Evolutionary conservation across 2,888 invertebrate genomes (phyloP), one percentile per base, ranked within the genome.

Genomic region (Ophion costatus): DNA sequence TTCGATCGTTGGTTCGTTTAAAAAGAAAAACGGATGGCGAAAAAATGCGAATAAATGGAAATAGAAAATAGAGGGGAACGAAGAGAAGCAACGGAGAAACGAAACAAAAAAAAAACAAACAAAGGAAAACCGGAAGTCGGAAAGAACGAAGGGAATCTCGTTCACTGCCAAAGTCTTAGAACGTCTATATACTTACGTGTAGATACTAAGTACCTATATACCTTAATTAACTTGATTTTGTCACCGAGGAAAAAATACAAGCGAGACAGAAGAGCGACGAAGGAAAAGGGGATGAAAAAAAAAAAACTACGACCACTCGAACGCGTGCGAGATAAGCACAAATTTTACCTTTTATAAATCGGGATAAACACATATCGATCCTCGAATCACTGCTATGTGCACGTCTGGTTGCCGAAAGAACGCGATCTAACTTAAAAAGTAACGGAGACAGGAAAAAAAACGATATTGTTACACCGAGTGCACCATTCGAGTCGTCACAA

Each of bases 81-180:
- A 20, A 75, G 56, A 71, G 64, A 14, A 42, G 33, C 51, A 64
- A 75, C 71, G 42, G 67, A 45, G 17, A 56, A 73, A 76, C 61
- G 61, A 74, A 61, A 79, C 56, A 79, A 84, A 51, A 45, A 17
- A 45, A 3, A 82, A 75, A 67, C 84, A 24, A 66, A 42, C 38
- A 79, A 11, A 11, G 71, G 70, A 24, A 71, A 67, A 79, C 82
- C 78, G 76, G 61, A 79, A 87, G 78, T 80, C 82, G 82, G 38
- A 80, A 79, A 77, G 82, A 87, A 87, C 76, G 71, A 90, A 91
- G 92, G 91, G 92, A 92, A 90, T 90, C 90, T 92, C 90, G 90
- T 90, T 92, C 93, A 93, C 93, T 93, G 93, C 93, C 94, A 93
- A 93, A 93, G 93, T 92, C 92, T 93, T 93, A 92, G 93, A 92